Percentiles rank a stretch among this genome's conserved stretches.
These are phyloP conservation scores for Mirza zaza DNA, from an alignment of 2,113 vertebrate species.

Conservation along the genomic window DNA sequence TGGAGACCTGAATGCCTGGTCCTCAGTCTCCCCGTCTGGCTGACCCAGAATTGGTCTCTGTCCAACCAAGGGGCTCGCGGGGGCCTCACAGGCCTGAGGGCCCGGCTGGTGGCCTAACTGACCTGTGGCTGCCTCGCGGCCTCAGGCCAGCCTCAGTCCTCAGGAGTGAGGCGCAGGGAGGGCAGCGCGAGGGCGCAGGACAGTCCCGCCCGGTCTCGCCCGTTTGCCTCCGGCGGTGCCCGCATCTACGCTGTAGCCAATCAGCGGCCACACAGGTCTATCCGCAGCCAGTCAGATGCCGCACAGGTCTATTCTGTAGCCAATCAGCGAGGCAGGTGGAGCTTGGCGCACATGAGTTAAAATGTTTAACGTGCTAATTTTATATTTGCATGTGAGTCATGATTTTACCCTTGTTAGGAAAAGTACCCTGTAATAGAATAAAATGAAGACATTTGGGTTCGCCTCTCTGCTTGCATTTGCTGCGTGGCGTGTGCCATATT, in stretches of 20 bases:
- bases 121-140: not conserved
- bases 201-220: accelerated
- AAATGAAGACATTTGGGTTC: not conserved
- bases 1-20: not conserved
- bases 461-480: not conserved
- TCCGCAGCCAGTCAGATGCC: not conserved
- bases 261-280: not conserved
- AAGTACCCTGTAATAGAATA: not conserved
- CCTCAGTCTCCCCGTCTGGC: not conserved
- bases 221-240: accelerated
- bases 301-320: accelerated
- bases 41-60: not conserved
- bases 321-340: not conserved
- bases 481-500: not conserved
- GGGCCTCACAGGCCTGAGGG: not conserved
- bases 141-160: accelerated
- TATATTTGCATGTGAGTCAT: not conserved
- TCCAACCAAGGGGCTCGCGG: accelerated
- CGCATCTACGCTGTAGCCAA: not conserved
- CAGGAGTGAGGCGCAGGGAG: accelerated
- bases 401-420: not conserved
- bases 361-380: not conserved
- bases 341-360: not conserved
- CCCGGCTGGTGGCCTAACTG: not conserved
- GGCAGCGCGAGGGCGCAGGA: accelerated